Base-by-base conservation (phyloP, 2,113 vertebrate genomes). In the Phasianus colchicus region DNA sequence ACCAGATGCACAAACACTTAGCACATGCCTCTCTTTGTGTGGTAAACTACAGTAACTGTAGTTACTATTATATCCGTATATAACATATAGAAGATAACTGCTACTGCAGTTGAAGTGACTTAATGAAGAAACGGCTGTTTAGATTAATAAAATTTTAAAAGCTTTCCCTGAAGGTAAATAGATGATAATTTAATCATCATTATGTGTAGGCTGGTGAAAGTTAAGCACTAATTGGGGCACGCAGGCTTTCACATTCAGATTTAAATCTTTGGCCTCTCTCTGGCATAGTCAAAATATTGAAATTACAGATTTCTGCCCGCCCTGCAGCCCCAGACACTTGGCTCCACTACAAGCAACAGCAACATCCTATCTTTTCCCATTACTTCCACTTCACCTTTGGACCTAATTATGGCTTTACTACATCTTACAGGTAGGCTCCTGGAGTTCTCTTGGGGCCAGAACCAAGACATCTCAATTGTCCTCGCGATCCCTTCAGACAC, bases 51-150 rank as follows among this genome's bases (percentile, higher is more conserved):
- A 52, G 27, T 55, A 42, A 27, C 7, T 61, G 50, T 5, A 25
- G 29, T 45, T 60, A 0, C 16, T n/a, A 29, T 47, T 80, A 65
- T 29, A 45, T 2, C 50, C 17, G 1, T 64, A 0, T 34, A 0
- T 30, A 32, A 47, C 71, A 58, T 17, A 40, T 2, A 55, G 13
- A 40, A 13, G 9, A 29, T 57, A 76, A 79, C 10, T 5, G 2
- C 57, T 40, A 30, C 34, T 55, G 42, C 74, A 63, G 42, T 36
- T 21, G 47, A 29, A 89, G 75, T 21, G 64, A 70, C 21, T 58
- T 63, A 78, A 84, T 5, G 60, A 85, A 87, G 73, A 38, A 84
- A 60, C 5, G 32, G 36, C 27, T 83, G 32, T 55, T 77, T 24
- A 93, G 64, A 89, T 13, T 0, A 70, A 85, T 11, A 30, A 1